Conservation (phyloP, 2,113 vertebrate species). For the Hymenochirus boettgeri region DNA sequence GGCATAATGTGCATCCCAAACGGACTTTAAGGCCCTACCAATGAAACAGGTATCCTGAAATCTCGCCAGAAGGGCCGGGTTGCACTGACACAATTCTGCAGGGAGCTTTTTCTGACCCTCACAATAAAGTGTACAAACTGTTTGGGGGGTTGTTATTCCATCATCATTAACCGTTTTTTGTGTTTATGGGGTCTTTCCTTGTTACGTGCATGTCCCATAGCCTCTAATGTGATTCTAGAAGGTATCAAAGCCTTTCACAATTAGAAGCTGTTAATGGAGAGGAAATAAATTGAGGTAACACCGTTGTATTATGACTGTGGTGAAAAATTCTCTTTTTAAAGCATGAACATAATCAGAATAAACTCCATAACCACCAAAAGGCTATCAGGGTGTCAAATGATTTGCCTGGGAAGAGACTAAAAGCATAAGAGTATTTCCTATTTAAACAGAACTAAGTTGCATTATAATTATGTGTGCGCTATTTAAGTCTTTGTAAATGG, state of each 20-base stretch:
- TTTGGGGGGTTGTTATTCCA: slow-evolving; percentile 12
- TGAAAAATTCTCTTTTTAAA: no score
- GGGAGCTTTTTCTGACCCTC: slow-evolving; percentile 3
- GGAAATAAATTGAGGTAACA: no score
- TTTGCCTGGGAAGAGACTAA: background rate
- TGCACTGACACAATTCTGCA: slow-evolving; percentile 1
- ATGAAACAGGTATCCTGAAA: slow-evolving; percentile 1
- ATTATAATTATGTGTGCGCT: no score
- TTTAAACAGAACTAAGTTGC: background rate
- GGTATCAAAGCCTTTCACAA: slow-evolving; percentile 12
- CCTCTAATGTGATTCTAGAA: slow-evolving; percentile 15
- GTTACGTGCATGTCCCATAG: slow-evolving; percentile 25
- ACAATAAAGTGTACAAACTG: background rate
- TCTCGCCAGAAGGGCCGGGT: slow-evolving; percentile 2
- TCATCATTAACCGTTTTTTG: slow-evolving; percentile 25
- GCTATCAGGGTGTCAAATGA: background rate
- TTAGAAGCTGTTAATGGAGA: background rate
- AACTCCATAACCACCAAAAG: no score
- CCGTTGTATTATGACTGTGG: no score
- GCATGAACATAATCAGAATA: no score
- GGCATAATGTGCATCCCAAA: slow-evolving; percentile 26
- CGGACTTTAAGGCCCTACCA: slow-evolving; percentile 9
- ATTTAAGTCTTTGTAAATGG: no score
- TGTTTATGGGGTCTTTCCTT: slow-evolving; percentile 32
- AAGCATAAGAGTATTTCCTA: background rate